A percentile compares a stretch with the other conserved stretches of the same genome.
Evolutionary conservation across 1,140 invertebrate species (phyloP).

Genomic region (Camponotus vicinus): DNA sequence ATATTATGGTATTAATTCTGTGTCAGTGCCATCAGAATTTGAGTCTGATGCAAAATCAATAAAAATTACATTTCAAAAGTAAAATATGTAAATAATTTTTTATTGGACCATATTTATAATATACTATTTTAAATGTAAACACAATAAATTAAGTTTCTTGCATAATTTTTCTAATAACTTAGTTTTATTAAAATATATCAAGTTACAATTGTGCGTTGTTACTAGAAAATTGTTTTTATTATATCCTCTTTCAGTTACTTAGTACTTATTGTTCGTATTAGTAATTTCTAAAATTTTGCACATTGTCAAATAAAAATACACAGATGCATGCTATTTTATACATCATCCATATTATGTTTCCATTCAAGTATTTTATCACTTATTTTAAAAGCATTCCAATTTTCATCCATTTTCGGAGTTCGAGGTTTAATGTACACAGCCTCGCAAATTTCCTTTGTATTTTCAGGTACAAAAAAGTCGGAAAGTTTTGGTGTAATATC

Average conservation of each 20-base stretch:
- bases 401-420: slow-evolving; percentile 67
- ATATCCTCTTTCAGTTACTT: neutral
- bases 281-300: neutral
- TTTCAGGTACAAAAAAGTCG: slow-evolving; percentile 78
- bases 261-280: neutral
- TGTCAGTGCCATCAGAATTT: slow-evolving; percentile 40
- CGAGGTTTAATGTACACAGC: slow-evolving; percentile 65
- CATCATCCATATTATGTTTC: slow-evolving; percentile 74
- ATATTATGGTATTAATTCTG: slow-evolving; percentile 21
- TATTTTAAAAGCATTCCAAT: slow-evolving; percentile 77
- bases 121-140: slow-evolving; percentile 1
- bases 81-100: neutral
- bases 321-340: neutral
- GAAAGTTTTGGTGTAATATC: slow-evolving; percentile 77
- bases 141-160: neutral
- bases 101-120: neutral
- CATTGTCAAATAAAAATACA: slow-evolving; percentile 36
- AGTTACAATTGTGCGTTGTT: neutral
- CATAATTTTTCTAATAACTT: slow-evolving; percentile 8
- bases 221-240: neutral
- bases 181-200: neutral
- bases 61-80: slow-evolving; percentile 28
- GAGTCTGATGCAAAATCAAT: slow-evolving; percentile 26
- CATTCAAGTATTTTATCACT: slow-evolving; percentile 79
- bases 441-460: slow-evolving; percentile 73